These are phyloP conservation scores for Trichogramma dendrolimi DNA, from an alignment of 2,888 invertebrate species.

Conservation along the genomic window DNA sequence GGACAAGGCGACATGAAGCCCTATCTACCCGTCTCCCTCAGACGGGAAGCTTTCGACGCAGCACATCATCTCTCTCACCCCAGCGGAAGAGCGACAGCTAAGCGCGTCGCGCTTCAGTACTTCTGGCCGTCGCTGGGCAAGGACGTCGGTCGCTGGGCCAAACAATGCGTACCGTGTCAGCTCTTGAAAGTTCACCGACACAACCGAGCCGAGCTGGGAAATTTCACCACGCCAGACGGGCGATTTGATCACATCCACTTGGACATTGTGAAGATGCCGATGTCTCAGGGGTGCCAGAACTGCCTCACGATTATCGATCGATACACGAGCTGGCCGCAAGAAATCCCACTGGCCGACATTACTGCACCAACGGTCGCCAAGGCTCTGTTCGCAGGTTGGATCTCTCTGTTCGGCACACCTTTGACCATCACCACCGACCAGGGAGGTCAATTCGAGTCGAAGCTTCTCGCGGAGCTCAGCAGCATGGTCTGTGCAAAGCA, in stretches of 20 bases:
- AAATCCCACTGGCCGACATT: conserved; percentile 38
- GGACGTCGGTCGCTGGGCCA: too few relatives aligned
- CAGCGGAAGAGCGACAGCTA: not conserved
- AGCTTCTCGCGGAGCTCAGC: conserved; percentile 29
- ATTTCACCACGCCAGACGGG: not conserved
- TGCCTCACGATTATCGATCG: conserved; percentile 34
- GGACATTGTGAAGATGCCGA: conserved; percentile 27
- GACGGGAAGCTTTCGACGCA: not conserved
- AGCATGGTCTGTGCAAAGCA: conserved; percentile 21
- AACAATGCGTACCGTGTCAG: too few relatives aligned
- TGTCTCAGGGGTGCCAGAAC: conserved; percentile 25
- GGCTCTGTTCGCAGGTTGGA: conserved; percentile 33
- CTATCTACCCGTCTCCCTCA: not conserved
- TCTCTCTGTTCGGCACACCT: conserved; percentile 41
- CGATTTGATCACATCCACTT: conserved; percentile 7
- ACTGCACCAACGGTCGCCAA: conserved; percentile 37
- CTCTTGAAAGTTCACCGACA: too few relatives aligned
- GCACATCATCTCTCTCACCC: not conserved
- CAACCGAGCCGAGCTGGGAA: too few relatives aligned
- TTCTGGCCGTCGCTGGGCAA: not conserved
- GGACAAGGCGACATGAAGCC: not conserved
- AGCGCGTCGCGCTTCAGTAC: not conserved
- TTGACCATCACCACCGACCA: conserved; percentile 39
- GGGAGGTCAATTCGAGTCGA: conserved; percentile 37
- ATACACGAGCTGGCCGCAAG: conserved; percentile 39